These are phyloP conservation scores for Apteryx owenii DNA, from an alignment of 2,113 vertebrate species.

Conservation along the genomic window DNA sequence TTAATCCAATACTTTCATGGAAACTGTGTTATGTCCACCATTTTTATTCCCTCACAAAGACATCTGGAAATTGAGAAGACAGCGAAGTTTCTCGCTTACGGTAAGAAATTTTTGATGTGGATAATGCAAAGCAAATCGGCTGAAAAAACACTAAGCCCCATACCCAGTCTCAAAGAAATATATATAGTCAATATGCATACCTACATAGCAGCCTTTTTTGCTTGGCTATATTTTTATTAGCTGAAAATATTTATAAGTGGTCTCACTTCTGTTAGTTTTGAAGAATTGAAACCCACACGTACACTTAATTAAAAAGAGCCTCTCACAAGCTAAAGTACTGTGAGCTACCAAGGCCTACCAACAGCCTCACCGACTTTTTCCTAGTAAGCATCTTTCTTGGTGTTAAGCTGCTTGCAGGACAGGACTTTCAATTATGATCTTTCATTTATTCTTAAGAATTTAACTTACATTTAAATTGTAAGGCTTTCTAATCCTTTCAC, in stretches of 20 bases:
- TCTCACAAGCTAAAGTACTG: neutral
- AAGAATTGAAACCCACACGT: neutral
- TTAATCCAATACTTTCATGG: slow-evolving; percentile 63
- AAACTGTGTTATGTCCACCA: slow-evolving; percentile 45
- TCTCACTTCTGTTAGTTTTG: slow-evolving; percentile 31
- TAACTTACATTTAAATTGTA: neutral
- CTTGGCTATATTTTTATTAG: slow-evolving; percentile 26
- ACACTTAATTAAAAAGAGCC: slow-evolving; percentile 28
- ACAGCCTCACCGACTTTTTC: neutral
- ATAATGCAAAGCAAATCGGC: neutral
- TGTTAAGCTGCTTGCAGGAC: slow-evolving; percentile 26
- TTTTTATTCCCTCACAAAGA: slow-evolving; percentile 44
- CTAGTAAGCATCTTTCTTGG: slow-evolving; percentile 14
- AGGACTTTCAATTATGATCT: neutral
- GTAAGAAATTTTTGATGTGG: slow-evolving; percentile 17
- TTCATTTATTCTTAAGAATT: neutral
- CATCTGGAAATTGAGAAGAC: slow-evolving; percentile 32
- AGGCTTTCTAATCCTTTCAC: neutral
- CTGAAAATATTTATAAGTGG: slow-evolving; percentile 32
- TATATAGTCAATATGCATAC: slow-evolving; percentile 35
- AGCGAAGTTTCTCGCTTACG: neutral
- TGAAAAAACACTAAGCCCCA: neutral
- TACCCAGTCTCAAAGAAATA: slow-evolving; percentile 48
- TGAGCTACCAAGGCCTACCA: neutral
- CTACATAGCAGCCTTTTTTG: slow-evolving; percentile 45